Conservation (phyloP, 2,113 vertebrate genomes). For the Proterorhinus semilunaris region DNA sequence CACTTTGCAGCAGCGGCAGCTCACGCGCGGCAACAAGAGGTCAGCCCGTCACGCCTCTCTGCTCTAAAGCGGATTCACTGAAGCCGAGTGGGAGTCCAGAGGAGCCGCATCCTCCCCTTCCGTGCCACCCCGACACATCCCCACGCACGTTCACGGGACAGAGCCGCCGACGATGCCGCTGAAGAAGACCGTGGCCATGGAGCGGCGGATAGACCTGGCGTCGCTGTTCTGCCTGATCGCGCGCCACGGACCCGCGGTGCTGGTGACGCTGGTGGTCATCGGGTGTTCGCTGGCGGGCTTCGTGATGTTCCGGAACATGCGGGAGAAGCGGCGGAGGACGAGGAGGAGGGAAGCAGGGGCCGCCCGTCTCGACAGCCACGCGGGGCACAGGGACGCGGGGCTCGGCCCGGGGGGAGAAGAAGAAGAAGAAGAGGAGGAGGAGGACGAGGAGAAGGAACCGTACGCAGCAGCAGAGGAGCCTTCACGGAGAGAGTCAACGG, state of each 20-base stretch:
- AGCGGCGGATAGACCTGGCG: conserved; percentile 59
- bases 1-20: conserved; percentile 24
- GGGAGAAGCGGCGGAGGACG: conserved; percentile 58
- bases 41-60: conserved; percentile 16
- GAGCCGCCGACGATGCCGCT: conserved; percentile 20
- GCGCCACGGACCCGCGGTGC: conserved; percentile 64
- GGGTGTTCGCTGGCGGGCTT: conserved; percentile 64
- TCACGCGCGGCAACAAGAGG: conserved; percentile 58
- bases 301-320: conserved; percentile 66
- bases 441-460: neutral
- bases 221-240: conserved; percentile 69
- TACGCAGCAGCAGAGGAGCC: neutral
- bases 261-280: conserved; percentile 54
- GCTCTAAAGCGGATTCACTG: conserved; percentile 1
- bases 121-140: neutral
- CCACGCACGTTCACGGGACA: neutral
- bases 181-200: conserved; percentile 45
- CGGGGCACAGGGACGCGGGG: conserved; percentile 7
- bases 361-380: conserved; percentile 9
- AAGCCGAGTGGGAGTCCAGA: neutral
- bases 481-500: conserved; percentile 47
- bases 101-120: conserved; percentile 1
- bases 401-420: neutral
- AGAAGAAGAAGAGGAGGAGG: neutral
- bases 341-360: conserved; percentile 42